Conservation (phyloP, 2,113 vertebrate species). For the Ranitomeya variabilis region DNA sequence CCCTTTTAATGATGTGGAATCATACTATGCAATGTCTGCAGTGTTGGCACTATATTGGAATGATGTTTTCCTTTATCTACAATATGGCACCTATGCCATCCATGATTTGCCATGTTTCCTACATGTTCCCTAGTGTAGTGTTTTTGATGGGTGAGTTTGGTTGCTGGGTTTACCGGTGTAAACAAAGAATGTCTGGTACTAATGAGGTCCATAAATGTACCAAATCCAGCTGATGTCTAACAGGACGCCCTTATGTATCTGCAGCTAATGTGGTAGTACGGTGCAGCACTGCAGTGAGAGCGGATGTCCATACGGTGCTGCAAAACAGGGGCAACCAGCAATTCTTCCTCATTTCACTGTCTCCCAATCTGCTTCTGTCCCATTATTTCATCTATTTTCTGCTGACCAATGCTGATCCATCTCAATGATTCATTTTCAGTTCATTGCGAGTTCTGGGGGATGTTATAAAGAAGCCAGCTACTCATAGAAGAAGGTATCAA, state of each 20-base stretch:
- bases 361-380: neutral
- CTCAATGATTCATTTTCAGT: constrained; percentile 85
- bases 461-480: constrained; percentile 83
- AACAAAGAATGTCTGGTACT: constrained; percentile 47
- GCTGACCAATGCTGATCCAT: constrained; percentile 70
- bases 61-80: neutral
- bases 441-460: constrained; percentile 83
- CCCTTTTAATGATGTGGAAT: neutral
- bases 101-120: neutral
- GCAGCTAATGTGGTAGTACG: neutral
- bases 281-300: neutral
- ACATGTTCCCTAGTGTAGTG: no score
- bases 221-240: constrained; percentile 51
- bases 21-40: neutral
- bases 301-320: neutral
- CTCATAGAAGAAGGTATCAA: constrained; percentile 96
- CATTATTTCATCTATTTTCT: constrained; percentile 48
- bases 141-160: neutral
- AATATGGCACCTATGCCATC: neutral
- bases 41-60: neutral
- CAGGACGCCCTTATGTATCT: constrained; percentile 50
- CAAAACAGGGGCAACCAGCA: neutral
- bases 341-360: neutral
- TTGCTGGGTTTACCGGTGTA: neutral
- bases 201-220: constrained; percentile 50